These are phyloP conservation scores for Dynastes maya DNA, from an alignment of 2,888 invertebrate species.

Conservation along the genomic window DNA sequence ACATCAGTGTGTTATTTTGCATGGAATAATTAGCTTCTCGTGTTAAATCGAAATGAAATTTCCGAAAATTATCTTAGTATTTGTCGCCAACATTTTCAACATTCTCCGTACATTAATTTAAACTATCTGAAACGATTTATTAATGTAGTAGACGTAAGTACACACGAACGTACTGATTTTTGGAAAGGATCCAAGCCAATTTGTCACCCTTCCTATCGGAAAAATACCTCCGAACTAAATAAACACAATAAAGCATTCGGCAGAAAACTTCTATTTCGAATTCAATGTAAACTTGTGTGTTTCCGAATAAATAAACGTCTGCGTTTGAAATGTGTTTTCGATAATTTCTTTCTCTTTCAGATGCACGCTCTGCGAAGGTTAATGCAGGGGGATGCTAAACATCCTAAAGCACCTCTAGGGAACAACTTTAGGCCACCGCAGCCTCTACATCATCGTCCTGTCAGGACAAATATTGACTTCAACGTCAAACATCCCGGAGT, in stretches of 20 bases:
- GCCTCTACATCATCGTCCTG: constrained; percentile 92
- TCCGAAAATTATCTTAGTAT: too few relatives aligned
- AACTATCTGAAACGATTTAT: background rate
- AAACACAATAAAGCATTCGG: constrained; percentile 31
- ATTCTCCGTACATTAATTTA: background rate
- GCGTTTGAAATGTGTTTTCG: constrained; percentile 49
- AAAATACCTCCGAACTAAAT: constrained; percentile 29
- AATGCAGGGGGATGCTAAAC: constrained; percentile 90
- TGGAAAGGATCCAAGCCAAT: constrained; percentile 15
- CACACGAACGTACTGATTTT: constrained; percentile 6
- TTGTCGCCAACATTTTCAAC: too few relatives aligned
- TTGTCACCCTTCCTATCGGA: constrained; percentile 19
- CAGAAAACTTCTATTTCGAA: constrained; percentile 41
- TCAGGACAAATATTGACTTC: constrained; percentile 98
- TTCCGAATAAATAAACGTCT: constrained; percentile 42
- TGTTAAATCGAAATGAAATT: too few relatives aligned
- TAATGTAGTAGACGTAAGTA: background rate
- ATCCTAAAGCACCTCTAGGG: constrained; percentile 92
- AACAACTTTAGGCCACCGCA: constrained; percentile 97
- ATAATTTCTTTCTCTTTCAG: constrained; percentile 71
- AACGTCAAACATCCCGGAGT: constrained; percentile 81
- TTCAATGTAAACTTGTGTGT: constrained; percentile 42
- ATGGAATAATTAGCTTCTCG: too few relatives aligned
- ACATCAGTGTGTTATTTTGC: too few relatives aligned
- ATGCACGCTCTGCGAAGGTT: constrained; percentile 86